Percentiles rank a stretch among this genome's conserved stretches.
phyloP scores from a whole-genome alignment of 2,888 invertebrate genomes.

The Beris chalybata region DNA sequence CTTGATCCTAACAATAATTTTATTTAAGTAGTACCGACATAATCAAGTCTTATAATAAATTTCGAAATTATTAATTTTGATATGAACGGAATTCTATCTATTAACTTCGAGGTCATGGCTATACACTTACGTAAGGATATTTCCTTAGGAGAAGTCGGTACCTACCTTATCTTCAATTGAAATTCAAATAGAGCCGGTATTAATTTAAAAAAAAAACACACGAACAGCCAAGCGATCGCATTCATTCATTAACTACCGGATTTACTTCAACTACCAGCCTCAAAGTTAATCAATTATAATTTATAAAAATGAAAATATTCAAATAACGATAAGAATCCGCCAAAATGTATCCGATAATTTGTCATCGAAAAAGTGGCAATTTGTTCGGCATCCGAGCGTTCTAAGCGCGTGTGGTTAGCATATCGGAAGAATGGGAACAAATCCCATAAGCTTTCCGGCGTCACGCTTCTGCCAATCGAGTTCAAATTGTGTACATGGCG shows the following conservation, averaged over 20 bases:
- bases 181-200: no score
- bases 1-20: no score
- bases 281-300: not conserved
- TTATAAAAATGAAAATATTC: not conserved
- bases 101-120: no score
- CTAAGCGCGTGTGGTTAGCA: not conserved
- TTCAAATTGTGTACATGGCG: not conserved
- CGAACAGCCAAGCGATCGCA: not conserved
- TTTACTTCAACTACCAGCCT: not conserved
- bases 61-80: no score
- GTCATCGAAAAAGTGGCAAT: slow-evolving; percentile 10
- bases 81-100: no score
- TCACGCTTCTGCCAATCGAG: slow-evolving; percentile 7
- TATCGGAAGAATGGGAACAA: slow-evolving; percentile 1
- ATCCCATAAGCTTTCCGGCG: not conserved
- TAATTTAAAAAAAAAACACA: no score
- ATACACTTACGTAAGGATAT: no score
- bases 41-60: no score
- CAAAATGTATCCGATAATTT: slow-evolving; percentile 12
- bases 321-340: slow-evolving; percentile 19
- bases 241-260: slow-evolving; percentile 25
- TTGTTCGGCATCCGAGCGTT: not conserved
- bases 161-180: no score
- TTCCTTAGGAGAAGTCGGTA: no score
- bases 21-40: no score